Percentiles rank a stretch among this genome's conserved stretches.
These are phyloP conservation scores for Rhynchotus rufescens DNA, from an alignment of 2,797 vertebrate species.

Conservation along the genomic window DNA sequence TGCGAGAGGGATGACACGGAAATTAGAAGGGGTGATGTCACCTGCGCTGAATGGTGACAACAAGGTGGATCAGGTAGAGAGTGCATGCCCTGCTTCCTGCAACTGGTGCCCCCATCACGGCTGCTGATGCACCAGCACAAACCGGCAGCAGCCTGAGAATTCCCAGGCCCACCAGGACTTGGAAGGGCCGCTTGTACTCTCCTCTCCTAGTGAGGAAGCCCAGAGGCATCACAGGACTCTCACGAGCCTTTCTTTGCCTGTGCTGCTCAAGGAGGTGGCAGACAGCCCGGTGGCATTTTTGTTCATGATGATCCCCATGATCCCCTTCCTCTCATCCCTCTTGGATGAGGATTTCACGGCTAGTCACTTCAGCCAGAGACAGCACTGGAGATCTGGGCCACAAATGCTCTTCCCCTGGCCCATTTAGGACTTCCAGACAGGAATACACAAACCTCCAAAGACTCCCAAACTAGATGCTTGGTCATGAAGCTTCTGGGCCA, in stretches of 20 bases:
- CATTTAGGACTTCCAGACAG: background rate
- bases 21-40: background rate
- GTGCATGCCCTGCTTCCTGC: background rate
- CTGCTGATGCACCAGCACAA: background rate
- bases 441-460: background rate
- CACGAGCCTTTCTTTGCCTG: background rate
- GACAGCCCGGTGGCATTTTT: background rate
- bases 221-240: too few relatives aligned
- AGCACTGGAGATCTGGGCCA: background rate
- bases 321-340: conserved; percentile 15
- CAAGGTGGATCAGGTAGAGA: background rate
- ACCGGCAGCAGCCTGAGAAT: background rate
- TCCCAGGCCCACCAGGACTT: too few relatives aligned
- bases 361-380: background rate
- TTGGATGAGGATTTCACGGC: background rate
- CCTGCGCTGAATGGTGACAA: background rate
- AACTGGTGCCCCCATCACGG: fast-evolving
- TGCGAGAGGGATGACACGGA: fast-evolving
- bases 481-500: background rate
- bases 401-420: background rate
- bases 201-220: background rate
- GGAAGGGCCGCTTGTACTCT: too few relatives aligned
- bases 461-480: background rate
- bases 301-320: background rate
- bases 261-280: background rate